phyloP scores from a whole-genome alignment of 2,113 vertebrate genomes.

The Vidua macroura region DNA sequence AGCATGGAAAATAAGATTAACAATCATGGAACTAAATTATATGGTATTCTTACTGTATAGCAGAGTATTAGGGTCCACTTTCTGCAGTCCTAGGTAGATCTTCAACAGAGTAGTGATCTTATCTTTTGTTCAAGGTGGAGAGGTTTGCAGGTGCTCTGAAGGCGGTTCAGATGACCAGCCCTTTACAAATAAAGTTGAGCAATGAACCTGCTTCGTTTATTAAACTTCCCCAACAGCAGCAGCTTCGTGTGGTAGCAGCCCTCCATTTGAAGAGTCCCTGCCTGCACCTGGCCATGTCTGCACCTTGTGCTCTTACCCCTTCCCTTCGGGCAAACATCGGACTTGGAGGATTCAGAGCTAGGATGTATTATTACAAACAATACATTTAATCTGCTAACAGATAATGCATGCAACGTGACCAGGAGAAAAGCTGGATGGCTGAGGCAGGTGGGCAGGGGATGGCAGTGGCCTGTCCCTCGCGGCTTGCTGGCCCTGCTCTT shows the following conservation, averaged over 20 bases:
- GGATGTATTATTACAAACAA: neutral
- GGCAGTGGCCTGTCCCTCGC: rapidly evolving
- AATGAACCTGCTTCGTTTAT: neutral
- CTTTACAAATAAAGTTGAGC: neutral
- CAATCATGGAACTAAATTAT: neutral
- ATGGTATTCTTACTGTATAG: neutral
- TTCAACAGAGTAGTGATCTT: neutral
- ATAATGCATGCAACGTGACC: neutral
- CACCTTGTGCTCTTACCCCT: neutral
- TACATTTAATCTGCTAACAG: neutral
- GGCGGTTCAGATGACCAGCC: neutral
- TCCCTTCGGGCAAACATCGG: neutral
- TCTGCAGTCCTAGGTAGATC: neutral
- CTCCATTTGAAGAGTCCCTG: neutral
- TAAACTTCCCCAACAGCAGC: neutral
- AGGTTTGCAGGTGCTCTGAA: neutral
- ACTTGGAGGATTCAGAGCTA: neutral
- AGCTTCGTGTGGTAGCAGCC: neutral
- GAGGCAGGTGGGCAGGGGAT: neutral
- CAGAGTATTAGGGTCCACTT: neutral
- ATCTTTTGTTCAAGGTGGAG: neutral
- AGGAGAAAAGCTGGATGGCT: rapidly evolving
- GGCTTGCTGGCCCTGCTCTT: rapidly evolving
- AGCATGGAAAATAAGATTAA: neutral
- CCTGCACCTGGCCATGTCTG: neutral